Evolutionary conservation across 2,888 invertebrate species (phyloP).

Genomic region (Thymelicus lineola): DNA sequence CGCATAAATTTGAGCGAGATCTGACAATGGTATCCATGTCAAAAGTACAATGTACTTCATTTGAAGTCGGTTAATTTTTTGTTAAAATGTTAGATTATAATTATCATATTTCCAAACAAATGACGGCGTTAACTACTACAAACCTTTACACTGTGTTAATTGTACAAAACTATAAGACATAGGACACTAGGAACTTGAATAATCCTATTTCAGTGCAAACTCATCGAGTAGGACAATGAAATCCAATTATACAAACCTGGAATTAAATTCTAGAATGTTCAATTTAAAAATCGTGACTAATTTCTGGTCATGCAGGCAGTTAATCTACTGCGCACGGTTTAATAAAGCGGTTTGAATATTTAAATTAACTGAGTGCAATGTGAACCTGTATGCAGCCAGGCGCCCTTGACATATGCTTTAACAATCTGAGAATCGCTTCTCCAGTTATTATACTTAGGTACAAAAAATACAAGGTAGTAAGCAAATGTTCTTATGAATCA

Average conservation of each 20-base stretch:
- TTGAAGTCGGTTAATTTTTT: too few relatives aligned
- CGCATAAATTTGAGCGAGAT: too few relatives aligned
- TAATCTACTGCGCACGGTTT: slow-evolving; percentile 4
- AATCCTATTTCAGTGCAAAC: too few relatives aligned
- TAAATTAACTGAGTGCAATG: slow-evolving; percentile 47
- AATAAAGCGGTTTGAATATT: slow-evolving; percentile 36
- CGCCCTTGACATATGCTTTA: slow-evolving; percentile 69
- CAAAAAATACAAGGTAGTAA: not conserved
- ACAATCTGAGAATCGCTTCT: slow-evolving; percentile 22
- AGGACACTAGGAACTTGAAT: too few relatives aligned
- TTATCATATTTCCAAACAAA: too few relatives aligned
- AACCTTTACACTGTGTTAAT: too few relatives aligned
- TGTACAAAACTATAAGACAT: too few relatives aligned
- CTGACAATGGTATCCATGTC: too few relatives aligned
- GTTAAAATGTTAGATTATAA: too few relatives aligned
- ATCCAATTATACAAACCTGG: not conserved
- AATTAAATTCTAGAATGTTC: not conserved
- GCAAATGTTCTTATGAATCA: not conserved
- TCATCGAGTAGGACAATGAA: too few relatives aligned
- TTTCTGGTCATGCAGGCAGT: slow-evolving; percentile 1
- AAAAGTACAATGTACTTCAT: too few relatives aligned
- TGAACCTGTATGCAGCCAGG: slow-evolving; percentile 54
- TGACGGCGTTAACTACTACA: too few relatives aligned
- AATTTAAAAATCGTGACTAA: slow-evolving; percentile 17
- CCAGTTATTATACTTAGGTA: not conserved